These are phyloP conservation scores for Eulemur mongoz DNA, from an alignment of 2,797 vertebrate genomes.

Conservation along the genomic window DNA sequence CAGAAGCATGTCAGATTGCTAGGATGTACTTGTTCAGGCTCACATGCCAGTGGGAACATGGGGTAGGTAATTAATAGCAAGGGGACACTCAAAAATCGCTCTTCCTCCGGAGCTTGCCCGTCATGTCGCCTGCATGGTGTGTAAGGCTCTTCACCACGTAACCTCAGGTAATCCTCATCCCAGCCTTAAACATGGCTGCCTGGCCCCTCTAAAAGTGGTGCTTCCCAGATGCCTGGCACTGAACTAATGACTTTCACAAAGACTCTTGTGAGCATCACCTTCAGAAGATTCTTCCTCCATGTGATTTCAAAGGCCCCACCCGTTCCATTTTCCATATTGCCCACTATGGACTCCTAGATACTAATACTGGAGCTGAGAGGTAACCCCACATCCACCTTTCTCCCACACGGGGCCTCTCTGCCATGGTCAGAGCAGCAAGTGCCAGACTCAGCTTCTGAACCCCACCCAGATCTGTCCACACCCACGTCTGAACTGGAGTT, in stretches of 20 bases:
- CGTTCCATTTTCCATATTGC: neutral
- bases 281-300: neutral
- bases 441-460: neutral
- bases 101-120: neutral
- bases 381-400: neutral
- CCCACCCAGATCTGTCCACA: neutral
- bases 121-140: too few relatives aligned
- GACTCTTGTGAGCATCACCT: neutral
- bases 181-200: neutral
- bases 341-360: neutral
- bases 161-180: neutral
- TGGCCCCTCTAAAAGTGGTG: neutral
- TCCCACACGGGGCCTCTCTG: neutral
- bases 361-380: neutral
- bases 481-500: neutral
- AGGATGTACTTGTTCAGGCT: neutral
- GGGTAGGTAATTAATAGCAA: neutral
- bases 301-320: neutral
- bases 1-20: neutral
- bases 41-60: neutral
- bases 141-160: neutral
- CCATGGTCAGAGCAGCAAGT: neutral
- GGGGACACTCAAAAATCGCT: neutral
- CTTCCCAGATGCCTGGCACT: neutral
- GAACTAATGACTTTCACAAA: neutral